Conservation (phyloP, 2,888 invertebrate species). For the Watsonalla cultraria region DNA sequence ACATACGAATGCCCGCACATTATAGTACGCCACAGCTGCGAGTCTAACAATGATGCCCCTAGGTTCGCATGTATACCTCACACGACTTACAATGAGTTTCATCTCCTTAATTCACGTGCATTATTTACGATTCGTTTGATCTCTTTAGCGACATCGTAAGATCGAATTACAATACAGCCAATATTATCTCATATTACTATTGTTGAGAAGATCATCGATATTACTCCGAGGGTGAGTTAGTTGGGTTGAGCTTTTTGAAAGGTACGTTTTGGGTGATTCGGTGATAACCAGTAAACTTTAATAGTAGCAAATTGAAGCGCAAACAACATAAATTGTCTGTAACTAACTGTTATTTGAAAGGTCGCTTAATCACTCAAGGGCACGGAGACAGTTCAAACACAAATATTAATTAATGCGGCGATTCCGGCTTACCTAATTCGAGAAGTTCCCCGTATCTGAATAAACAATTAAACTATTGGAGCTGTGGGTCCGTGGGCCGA, state of each 20-base stretch:
- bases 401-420: conserved; percentile 75
- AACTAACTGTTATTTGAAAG: conserved; percentile 66
- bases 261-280: too few species aligned
- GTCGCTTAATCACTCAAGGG: conserved; percentile 71
- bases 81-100: conserved; percentile 52
- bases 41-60: conserved; percentile 31
- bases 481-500: conserved; percentile 20
- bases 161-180: conserved; percentile 67
- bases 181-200: conserved; percentile 69
- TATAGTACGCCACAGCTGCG: conserved; percentile 44
- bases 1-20: conserved; percentile 34
- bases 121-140: conserved; percentile 71
- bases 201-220: conserved; percentile 50
- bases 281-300: background rate
- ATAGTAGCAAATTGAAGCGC: conserved; percentile 43
- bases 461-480: conserved; percentile 70
- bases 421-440: conserved; percentile 70
- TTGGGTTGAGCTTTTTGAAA: conserved; percentile 1
- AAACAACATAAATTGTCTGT: conserved; percentile 61
- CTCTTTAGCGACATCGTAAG: conserved; percentile 62
- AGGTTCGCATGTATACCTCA: conserved; percentile 23
- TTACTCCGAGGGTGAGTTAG: conserved; percentile 21
- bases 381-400: conserved; percentile 70
- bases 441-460: conserved; percentile 69
- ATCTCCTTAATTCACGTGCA: conserved; percentile 66